Base-by-base conservation (phyloP, 2,113 vertebrate genomes). In the Chloebia gouldiae region DNA sequence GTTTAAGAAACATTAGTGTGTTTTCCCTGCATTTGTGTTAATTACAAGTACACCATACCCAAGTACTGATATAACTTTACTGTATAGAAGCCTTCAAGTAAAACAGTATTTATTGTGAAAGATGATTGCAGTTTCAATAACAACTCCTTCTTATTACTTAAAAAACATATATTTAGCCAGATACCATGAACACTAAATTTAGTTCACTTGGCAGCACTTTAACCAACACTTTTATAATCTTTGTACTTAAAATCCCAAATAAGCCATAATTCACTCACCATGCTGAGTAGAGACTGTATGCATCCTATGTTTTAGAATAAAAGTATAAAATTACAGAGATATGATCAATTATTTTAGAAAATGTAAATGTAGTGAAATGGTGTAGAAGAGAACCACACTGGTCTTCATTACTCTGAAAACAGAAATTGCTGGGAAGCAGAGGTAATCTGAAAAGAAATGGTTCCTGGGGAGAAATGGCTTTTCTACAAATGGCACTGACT, bases 81-180 rank as follows among this genome's bases (percentile, higher is more conserved):
- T 95, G 78, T 92, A 92, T 70, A 85, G 85, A 81, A 97, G 63
- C 35, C 83, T 97, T 97, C 66, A 95, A 97, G 89, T 80, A 97
- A 97, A 98, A 93, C 42, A 82, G 84, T 97, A 95, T 97, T 98
- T 97, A 97, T 96, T 98, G 82, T 95, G 82, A 93, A 97, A 94
- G 92, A 97, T 96, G 92, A 98, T 96, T 98, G 87, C 83, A 94
- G 96, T 96, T 97, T 97, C 95, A 97, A 95, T 96, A 95, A 85
- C 85, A 92, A 65, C 84, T 95, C 95, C 87, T 89, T 96, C 94
- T 97, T 97, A 97, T 96, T 98, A 97, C 92, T 97, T 92, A 91
- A 96, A 96, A 97, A 86, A 33, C 96, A 91, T 97, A 73, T 96
- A 97, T 97, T 98, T 98, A 98, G 49, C 79, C 33, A 95, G 92